These are phyloP conservation scores for Rhamphomyia laevipes DNA, from an alignment of 2,888 invertebrate species.

Conservation along the genomic window DNA sequence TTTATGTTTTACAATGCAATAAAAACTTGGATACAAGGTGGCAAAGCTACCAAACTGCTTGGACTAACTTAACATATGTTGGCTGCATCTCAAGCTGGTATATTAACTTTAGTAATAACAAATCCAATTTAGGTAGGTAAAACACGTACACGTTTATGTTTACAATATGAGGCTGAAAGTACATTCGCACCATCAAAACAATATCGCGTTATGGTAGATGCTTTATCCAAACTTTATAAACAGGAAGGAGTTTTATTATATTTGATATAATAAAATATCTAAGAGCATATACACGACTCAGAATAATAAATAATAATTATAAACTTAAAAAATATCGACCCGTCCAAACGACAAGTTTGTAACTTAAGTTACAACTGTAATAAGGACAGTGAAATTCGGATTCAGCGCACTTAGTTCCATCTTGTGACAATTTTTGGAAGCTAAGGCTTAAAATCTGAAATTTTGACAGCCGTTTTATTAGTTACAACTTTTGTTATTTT, in stretches of 20 bases:
- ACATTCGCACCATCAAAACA: conserved; percentile 40
- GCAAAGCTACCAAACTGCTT: conserved; percentile 67
- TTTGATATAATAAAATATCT: too few relatives aligned
- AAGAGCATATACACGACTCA: too few relatives aligned
- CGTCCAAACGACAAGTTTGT: too few relatives aligned
- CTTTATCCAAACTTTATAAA: conserved; percentile 76
- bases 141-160: conserved; percentile 88
- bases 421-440: too few relatives aligned
- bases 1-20: conserved; percentile 93
- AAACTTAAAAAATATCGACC: too few relatives aligned
- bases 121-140: conserved; percentile 99
- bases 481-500: too few relatives aligned
- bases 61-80: conserved; percentile 82
- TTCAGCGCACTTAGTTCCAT: too few relatives aligned
- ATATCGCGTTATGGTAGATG: conserved; percentile 88
- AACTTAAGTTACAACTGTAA: too few relatives aligned
- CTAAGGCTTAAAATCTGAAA: too few relatives aligned
- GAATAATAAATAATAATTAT: too few relatives aligned
- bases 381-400: too few relatives aligned
- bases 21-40: conserved; percentile 86
- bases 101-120: conserved; percentile 79
- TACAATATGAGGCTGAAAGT: conserved; percentile 68
- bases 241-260: conserved; percentile 77
- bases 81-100: conserved; percentile 84
- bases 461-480: too few relatives aligned